Evolutionary conservation across 2,888 invertebrate species (phyloP).

Genomic region (Diaperis boleti): DNA sequence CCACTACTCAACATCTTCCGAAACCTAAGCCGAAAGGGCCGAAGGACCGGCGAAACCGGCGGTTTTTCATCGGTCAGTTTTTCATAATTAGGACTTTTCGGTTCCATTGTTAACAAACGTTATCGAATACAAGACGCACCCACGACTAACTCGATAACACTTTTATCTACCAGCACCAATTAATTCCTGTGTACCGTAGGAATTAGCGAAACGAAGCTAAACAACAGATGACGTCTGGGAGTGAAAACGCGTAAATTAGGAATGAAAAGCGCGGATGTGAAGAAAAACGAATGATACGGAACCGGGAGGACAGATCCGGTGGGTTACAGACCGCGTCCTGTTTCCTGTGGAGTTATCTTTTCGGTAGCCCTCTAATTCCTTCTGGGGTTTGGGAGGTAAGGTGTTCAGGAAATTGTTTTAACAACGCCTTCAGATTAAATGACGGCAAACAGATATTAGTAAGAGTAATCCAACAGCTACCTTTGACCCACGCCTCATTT

Average conservation of each 20-base stretch:
- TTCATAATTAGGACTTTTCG: constrained; percentile 51
- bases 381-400: not conserved
- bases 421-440: too few species aligned
- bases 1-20: constrained; percentile 55
- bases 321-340: constrained; percentile 31
- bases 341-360: constrained; percentile 34
- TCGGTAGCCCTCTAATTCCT: not conserved
- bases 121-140: constrained; percentile 29
- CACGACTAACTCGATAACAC: constrained; percentile 26
- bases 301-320: constrained; percentile 33
- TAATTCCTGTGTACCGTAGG: constrained; percentile 27
- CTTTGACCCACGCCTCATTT: too few species aligned
- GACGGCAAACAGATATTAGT: too few species aligned
- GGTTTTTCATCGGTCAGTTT: constrained; percentile 48
- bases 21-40: constrained; percentile 52
- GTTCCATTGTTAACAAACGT: constrained; percentile 48
- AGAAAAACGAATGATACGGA: constrained; percentile 28
- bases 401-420: too few species aligned
- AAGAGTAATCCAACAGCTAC: too few species aligned
- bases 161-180: constrained; percentile 20
- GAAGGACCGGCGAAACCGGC: constrained; percentile 44
- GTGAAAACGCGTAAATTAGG: constrained; percentile 32
- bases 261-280: constrained; percentile 20
- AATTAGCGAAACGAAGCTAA: constrained; percentile 34
- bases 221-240: constrained; percentile 28